These are phyloP conservation scores for Acromyrmex echinatior DNA, from an alignment of 1,140 invertebrate species.

Conservation along the genomic window DNA sequence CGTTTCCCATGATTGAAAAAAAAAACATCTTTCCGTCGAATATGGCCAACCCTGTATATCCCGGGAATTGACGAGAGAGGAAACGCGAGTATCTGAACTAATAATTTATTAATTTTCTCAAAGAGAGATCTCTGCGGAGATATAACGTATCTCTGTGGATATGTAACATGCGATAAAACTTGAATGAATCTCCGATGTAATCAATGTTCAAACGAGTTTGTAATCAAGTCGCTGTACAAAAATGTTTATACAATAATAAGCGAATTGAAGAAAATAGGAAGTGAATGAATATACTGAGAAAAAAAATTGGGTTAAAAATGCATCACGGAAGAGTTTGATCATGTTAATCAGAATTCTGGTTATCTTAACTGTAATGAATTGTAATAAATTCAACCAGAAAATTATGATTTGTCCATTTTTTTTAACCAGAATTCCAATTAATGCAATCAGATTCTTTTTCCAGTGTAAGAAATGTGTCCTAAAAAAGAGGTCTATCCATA, in stretches of 20 bases:
- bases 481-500: background rate
- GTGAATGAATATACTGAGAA: background rate
- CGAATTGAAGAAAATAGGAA: background rate
- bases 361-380: no score
- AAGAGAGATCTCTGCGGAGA: background rate
- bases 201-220: background rate
- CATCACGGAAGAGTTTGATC: no score
- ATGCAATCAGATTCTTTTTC: no score
- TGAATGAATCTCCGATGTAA: background rate
- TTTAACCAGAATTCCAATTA: no score
- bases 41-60: no score
- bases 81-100: background rate
- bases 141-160: no score
- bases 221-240: background rate
- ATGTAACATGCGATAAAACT: background rate
- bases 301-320: background rate
- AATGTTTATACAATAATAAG: background rate
- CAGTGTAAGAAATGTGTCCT: background rate
- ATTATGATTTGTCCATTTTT: no score
- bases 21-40: no score
- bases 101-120: conserved; percentile 13
- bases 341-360: no score
- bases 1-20: no score
- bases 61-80: background rate
- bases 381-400: background rate